Base-by-base conservation (phyloP, 1,140 invertebrate species). In the Aphis gossypii region DNA sequence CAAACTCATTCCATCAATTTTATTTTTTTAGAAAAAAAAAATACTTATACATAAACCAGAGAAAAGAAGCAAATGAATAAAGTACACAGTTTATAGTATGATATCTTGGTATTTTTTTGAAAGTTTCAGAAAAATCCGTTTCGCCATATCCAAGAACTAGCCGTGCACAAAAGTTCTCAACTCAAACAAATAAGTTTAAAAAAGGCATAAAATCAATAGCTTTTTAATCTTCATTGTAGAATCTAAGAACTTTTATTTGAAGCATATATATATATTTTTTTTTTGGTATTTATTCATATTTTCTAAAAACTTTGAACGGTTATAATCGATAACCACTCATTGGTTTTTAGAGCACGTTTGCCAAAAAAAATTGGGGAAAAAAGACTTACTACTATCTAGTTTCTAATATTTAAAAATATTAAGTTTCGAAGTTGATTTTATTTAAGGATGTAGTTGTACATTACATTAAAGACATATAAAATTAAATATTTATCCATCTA, bases 181-280 rank as follows among this genome's bases (percentile, higher is more conserved):
- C 38, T 90, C 51, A 44, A 90, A 90, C 89, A 90, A 35, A 90
- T 44, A 90, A 90, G 56, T 68, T 68, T 68, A 60, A 60, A 89
- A 89, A 68, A 60, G 38, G 35, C 38, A 68, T 44, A 90, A 68
- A 90, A 90, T 90, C 54, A 68, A 90, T 90, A 41, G 54, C 25
- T 90, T 90, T 68, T 90, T 60, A 90, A 90, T 90, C 18, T 90
- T 23, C 56, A 20, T n/a, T 44, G 30, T 68, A 90, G 25, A 68
- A 60, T 90, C 89, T 60, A 25, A 90, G 54, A 60, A 90, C 89
- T 90, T 90, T 90, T 68, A 68, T 44, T 54, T 25, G 56, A 90
- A 90, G 54, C 38, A 90, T 90, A 90, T 90, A 60, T 44, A 23
- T 38, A 4, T 90, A 30, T 56, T 48, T 88, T 88, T 51, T 90